Conservation (phyloP, 2,888 invertebrate species). For the Acronicta aceris region DNA sequence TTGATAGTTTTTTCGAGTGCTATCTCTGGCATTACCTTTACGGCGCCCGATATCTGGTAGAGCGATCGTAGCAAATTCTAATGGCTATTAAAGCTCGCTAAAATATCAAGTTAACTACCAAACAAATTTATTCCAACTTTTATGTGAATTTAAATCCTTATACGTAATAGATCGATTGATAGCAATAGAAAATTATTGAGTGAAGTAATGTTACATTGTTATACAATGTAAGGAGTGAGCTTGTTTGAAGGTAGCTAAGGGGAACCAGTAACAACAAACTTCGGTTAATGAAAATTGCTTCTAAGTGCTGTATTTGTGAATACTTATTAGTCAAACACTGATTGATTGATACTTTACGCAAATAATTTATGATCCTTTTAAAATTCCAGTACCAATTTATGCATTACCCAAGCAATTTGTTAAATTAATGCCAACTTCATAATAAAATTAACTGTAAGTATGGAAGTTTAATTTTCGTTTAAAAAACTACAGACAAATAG, state of each 20-base stretch:
- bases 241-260: slow-evolving; percentile 26
- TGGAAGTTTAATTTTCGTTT: neutral
- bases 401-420: neutral
- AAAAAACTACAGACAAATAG: neutral
- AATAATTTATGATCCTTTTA: slow-evolving; percentile 1
- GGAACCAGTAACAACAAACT: slow-evolving; percentile 35
- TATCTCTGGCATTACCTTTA: slow-evolving; percentile 85
- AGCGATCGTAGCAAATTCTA: slow-evolving; percentile 84
- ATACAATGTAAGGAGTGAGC: slow-evolving; percentile 15
- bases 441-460: too few relatives aligned
- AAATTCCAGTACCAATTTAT: neutral
- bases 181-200: slow-evolving; percentile 19
- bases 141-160: slow-evolving; percentile 60
- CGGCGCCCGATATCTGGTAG: slow-evolving; percentile 79
- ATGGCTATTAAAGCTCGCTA: slow-evolving; percentile 79
- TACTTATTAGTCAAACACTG: slow-evolving; percentile 12
- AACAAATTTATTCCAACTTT: slow-evolving; percentile 78
- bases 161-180: slow-evolving; percentile 38
- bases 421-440: neutral
- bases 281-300: slow-evolving; percentile 19
- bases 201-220: slow-evolving; percentile 31
- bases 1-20: slow-evolving; percentile 83
- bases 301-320: slow-evolving; percentile 8
- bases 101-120: slow-evolving; percentile 71
- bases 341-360: slow-evolving; percentile 11